Evolutionary conservation across 2,797 vertebrate genomes (phyloP), one percentile per base, ranked within the genome.

Genomic region (Melopsittacus undulatus): DNA sequence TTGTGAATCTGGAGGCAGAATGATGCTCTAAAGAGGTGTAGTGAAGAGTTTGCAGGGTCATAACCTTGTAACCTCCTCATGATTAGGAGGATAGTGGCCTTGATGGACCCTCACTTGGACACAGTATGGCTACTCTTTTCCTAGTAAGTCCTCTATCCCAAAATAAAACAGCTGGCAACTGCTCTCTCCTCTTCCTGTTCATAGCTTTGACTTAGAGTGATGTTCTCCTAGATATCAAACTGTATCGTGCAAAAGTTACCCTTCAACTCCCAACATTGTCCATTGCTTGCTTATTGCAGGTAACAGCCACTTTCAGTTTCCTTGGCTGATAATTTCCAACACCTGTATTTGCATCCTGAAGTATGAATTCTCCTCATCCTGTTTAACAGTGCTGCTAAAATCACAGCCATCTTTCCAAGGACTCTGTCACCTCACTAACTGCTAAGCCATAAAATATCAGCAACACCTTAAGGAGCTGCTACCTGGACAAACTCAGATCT

Each of bases 341-440:
- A 38, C n/a, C 24, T 9, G 12, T n/a, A 62, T 42, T 57, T 73
- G 30, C 23, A 67, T 48, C 54, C 48, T 52, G 43, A 74, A 64
- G 49, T 2, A 79, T 11, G n/a, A 40, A 8, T 13, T 30, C 30
- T 10, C 43, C 43, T 45, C 43, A 45, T 45, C 9, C 43, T 45
- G 4, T 13, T 27, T 34, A 85, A 64, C 24, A 48, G 10, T 1
- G 27, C 38, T 66, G 30, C 30, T 29, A 54, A 80, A 81, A 72
- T 23, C 61, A 81, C 69, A 86, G 56, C 14, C 83, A 54, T 21
- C 43, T 24, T 83, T 43, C 34, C 59, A 32, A 76, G 59, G 63
- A 45, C 6, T 23, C 43, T 26, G 67, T 29, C 74, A 67, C 9
- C 10, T 52, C 29, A 7, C 4, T 8, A 1, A 0, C 9, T 4